Evolutionary conservation across 2,113 vertebrate species (phyloP).

Genomic region (Rana temporaria): DNA sequence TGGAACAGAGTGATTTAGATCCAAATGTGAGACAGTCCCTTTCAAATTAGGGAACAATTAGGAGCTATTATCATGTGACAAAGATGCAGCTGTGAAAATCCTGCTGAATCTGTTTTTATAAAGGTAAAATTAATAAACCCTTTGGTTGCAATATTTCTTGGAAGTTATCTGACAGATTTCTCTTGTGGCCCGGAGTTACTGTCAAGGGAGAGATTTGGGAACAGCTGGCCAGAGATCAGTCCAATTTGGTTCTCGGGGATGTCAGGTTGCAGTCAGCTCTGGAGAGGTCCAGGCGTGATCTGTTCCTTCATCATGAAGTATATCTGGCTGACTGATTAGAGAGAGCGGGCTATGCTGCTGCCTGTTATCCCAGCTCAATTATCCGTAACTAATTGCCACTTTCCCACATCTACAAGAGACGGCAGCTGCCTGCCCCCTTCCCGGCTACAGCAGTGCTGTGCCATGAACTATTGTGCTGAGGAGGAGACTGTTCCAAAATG

Average conservation of each 20-base stretch:
- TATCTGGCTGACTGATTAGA: neutral
- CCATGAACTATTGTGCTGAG: conserved; percentile 22
- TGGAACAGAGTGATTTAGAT: no score
- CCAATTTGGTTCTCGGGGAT: neutral
- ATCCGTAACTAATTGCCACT: conserved; percentile 26
- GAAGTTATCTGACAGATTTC: no score
- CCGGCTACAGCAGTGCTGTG: neutral
- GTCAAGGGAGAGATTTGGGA: neutral
- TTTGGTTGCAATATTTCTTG: no score
- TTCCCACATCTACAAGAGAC: conserved; percentile 24
- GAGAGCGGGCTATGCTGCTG: neutral
- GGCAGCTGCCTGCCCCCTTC: conserved; percentile 16
- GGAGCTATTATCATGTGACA: no score
- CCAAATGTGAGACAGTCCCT: no score
- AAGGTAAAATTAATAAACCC: no score
- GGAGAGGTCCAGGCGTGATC: neutral
- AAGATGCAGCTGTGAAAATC: no score
- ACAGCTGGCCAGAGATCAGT: neutral
- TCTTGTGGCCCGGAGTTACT: no score
- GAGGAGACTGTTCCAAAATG: neutral
- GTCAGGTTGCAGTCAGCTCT: neutral
- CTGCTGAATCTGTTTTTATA: no score
- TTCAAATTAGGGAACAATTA: no score
- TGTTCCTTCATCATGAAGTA: neutral
- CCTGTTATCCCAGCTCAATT: conserved; percentile 36